Evolutionary conservation across 2,797 vertebrate species (phyloP), one percentile per base, ranked within the genome.

Genomic region (Pangasius djambal): DNA sequence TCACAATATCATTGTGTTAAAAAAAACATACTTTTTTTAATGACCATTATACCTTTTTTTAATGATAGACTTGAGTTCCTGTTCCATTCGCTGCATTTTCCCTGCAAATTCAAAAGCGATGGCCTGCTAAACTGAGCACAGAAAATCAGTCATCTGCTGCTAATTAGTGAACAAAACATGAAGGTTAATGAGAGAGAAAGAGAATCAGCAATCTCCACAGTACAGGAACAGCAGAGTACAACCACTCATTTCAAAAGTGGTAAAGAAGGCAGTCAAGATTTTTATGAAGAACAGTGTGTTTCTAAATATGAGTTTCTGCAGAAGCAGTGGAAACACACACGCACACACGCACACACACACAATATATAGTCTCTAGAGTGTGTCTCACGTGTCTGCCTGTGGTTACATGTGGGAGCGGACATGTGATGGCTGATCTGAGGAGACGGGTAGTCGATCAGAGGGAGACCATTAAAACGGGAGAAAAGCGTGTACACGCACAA

Each of bases 351-450:
- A 70, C 16, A 75, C n/a, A 86, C 16, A 81, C 18, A 82, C 6
- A 34, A 10, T 59, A 34, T 5, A n/a, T n/a, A 37, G 28, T 70
- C 59, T 55, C 28, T 31, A 55, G 77, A 70, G 89, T 61, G 69
- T 15, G 18, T 40, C 59, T 89, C 25, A 75, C 61, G 83, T 89
- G 90, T 70, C 75, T 88, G 77, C 77, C 78, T 81, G 78, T 84
- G 86, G 85, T 65, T 84, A 72, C 40, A 31, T 91, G 90, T 88
- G 63, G 78, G 52, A 86, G 85, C 85, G 72, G 72, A 89, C 83
- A 67, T 69, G 85, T 85, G 77, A 89, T 88, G 88, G 65, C 77
- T 85, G 40, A 90, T 91, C 48, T 74, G 82, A 83, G 28, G 50
- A 55, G 82, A 79, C 85, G 52, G 44, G 7, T 79, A 79, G 85